phyloP scores from a whole-genome alignment of 2,113 vertebrate genomes.

The Fregata magnificens region DNA sequence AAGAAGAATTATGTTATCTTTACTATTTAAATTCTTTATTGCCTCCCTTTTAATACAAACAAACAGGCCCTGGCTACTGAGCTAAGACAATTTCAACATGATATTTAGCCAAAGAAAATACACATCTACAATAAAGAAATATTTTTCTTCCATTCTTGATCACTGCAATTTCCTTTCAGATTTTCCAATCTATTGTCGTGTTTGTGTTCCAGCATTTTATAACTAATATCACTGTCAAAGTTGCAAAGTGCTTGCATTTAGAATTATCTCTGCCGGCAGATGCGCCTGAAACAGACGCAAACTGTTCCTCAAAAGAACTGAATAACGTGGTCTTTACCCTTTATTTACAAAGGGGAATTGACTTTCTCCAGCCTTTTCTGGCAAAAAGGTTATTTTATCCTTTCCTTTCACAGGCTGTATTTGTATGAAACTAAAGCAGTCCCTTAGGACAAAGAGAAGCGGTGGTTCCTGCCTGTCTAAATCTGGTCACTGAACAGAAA shows the following conservation, averaged over 20 bases:
- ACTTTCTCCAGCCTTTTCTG: not conserved
- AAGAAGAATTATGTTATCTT: not conserved
- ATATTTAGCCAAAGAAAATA: not conserved
- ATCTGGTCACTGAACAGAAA: not conserved
- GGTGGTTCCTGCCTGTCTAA: not conserved
- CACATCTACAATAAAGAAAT: not conserved
- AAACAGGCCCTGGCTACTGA: not conserved
- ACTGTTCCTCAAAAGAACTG: not conserved
- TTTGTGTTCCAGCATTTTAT: not conserved
- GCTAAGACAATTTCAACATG: not conserved
- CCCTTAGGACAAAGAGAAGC: not conserved
- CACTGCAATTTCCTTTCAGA: not conserved
- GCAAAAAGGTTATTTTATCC: constrained; percentile 1
- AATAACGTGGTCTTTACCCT: not conserved
- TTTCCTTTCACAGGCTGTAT: not conserved
- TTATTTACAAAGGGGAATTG: not conserved
- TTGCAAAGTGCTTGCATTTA: not conserved
- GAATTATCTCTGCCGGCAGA: not conserved
- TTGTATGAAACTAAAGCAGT: constrained; percentile 20
- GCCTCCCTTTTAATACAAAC: not conserved
- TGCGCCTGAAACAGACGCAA: not conserved
- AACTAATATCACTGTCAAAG: not conserved
- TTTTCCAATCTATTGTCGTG: not conserved
- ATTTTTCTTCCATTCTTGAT: not conserved
- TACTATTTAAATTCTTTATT: not conserved